Evolutionary conservation across 2,797 vertebrate genomes (phyloP).

Genomic region (Poecilia velifera): DNA sequence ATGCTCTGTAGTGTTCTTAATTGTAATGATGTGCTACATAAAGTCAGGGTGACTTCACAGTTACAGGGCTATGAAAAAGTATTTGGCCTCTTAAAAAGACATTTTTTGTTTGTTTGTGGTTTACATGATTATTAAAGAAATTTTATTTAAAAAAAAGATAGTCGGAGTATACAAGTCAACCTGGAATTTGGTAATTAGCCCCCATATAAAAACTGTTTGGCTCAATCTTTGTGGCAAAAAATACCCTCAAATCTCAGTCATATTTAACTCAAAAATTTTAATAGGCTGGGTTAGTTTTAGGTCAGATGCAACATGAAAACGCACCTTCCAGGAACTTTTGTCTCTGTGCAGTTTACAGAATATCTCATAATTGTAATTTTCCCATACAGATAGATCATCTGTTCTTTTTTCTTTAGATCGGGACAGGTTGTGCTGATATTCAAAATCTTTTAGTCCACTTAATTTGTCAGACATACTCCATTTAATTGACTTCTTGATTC

Average conservation of each 20-base stretch:
- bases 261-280: not conserved
- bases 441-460: not conserved
- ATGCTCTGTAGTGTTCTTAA: constrained; percentile 27
- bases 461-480: not conserved
- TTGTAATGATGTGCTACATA: constrained; percentile 27
- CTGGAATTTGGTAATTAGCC: not conserved
- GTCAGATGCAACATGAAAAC: not conserved
- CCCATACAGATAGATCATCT: not conserved
- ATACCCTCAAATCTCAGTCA: not conserved
- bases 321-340: not conserved
- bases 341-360: not conserved
- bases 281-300: not conserved
- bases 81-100: not conserved
- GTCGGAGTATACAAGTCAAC: not conserved
- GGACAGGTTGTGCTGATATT: not conserved
- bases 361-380: not conserved
- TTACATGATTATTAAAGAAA: not conserved
- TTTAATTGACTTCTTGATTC: not conserved
- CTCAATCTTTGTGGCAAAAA: not conserved
- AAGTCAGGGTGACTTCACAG: constrained; percentile 60
- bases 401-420: not conserved
- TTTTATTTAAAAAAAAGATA: not conserved
- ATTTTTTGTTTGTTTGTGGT: not conserved
- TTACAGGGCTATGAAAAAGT: not conserved
- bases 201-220: not conserved